Percentiles rank a stretch among this genome's conserved stretches.
These are phyloP conservation scores for Melozone crissalis DNA, from an alignment of 2,113 vertebrate genomes.

Conservation along the genomic window DNA sequence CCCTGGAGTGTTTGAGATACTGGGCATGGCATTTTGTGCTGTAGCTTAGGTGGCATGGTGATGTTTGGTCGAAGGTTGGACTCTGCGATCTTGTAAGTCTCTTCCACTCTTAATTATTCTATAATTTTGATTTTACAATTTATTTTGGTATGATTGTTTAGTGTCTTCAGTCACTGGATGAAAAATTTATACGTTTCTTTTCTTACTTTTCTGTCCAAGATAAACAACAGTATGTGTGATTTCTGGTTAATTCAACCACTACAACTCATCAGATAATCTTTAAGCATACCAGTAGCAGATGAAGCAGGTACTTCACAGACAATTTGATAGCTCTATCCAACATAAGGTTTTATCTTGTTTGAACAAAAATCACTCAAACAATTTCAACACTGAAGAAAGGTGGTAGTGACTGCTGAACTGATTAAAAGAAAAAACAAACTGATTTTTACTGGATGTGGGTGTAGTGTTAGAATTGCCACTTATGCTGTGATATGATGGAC, in stretches of 20 bases:
- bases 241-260: not conserved
- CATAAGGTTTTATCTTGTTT: not conserved
- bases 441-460: not conserved
- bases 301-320: not conserved
- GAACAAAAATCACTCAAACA: not conserved
- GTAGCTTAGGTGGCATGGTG: not conserved
- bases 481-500: not conserved
- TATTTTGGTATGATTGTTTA: not conserved
- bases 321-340: not conserved
- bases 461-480: not conserved
- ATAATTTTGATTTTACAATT: not conserved
- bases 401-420: not conserved
- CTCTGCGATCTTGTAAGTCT: rapidly evolving
- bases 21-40: not conserved
- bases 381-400: not conserved
- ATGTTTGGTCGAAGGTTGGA: not conserved
- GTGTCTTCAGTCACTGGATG: not conserved
- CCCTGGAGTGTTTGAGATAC: not conserved
- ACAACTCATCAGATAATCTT: not conserved
- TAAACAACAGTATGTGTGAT: not conserved
- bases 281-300: not conserved
- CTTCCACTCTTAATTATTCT: not conserved
- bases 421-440: not conserved
- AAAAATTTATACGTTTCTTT: not conserved
- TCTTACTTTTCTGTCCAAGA: not conserved